Conservation (phyloP, 2,797 vertebrate genomes). For the Paguma larvata region DNA sequence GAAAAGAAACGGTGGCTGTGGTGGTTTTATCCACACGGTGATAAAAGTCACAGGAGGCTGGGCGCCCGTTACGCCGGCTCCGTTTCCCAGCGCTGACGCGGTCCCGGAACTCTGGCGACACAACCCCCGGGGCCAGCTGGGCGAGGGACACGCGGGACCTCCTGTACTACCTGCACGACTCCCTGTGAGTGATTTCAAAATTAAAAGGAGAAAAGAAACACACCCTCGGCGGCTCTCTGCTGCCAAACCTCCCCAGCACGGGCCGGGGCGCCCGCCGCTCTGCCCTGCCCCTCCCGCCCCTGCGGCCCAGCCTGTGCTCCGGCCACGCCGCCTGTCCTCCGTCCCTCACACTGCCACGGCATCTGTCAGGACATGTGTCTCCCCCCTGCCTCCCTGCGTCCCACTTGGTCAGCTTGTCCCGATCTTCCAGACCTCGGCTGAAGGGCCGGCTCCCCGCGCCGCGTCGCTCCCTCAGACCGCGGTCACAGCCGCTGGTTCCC, state of each 20-base stretch:
- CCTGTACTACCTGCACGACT: not conserved
- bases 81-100: not conserved
- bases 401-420: not conserved
- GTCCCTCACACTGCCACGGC: not conserved
- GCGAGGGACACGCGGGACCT: not conserved
- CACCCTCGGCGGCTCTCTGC: not conserved
- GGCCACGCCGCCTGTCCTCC: not conserved
- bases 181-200: not conserved
- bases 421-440: not conserved
- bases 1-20: too few relatives aligned
- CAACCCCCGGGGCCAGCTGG: not conserved
- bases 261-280: not conserved
- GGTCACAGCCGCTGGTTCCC: not conserved
- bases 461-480: not conserved
- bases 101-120: not conserved
- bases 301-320: rapidly evolving
- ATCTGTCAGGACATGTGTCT: rapidly evolving
- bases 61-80: not conserved
- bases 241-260: not conserved
- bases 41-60: not conserved
- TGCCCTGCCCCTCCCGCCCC: too few relatives aligned
- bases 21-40: not conserved
- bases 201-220: not conserved
- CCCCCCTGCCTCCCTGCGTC: too few relatives aligned
- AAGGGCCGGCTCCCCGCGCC: not conserved